These are phyloP conservation scores for Oxyruncus cristatus DNA, from an alignment of 2,113 vertebrate species.

Conservation along the genomic window DNA sequence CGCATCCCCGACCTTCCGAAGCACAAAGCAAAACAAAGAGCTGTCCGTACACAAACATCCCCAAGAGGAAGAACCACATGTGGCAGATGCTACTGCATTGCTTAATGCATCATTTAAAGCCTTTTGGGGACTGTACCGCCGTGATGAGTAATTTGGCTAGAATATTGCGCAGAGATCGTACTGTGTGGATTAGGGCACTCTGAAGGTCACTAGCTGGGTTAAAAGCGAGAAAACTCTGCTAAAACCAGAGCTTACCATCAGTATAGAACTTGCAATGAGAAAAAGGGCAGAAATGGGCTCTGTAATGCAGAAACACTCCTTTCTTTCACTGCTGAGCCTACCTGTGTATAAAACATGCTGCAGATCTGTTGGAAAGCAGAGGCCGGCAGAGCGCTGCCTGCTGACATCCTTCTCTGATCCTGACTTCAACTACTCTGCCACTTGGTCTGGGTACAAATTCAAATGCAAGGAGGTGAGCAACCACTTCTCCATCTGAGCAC, in stretches of 20 bases:
- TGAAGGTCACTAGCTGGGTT: constrained; percentile 14
- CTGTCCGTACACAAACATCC: background rate
- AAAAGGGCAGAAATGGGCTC: background rate
- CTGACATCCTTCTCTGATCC: background rate
- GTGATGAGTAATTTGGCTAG: constrained; percentile 1
- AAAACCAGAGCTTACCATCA: background rate
- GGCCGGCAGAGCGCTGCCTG: fast-evolving
- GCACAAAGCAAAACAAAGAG: background rate
- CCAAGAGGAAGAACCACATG: background rate
- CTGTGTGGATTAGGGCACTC: background rate
- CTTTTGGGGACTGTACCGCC: background rate
- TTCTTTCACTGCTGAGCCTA: background rate
- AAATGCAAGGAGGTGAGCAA: background rate
- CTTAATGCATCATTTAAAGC: constrained; percentile 59
- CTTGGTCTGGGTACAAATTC: background rate
- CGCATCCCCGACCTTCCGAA: background rate
- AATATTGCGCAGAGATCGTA: background rate
- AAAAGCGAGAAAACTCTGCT: background rate
- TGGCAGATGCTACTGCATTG: constrained; percentile 32
- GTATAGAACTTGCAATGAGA: background rate
- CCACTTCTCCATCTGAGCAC: background rate
- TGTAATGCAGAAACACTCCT: background rate
- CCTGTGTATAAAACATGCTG: background rate
- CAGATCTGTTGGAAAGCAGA: background rate
- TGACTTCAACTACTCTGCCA: background rate